phyloP scores from a whole-genome alignment of 92 coral and sea anemone genomes.

The Porites divaricata region DNA sequence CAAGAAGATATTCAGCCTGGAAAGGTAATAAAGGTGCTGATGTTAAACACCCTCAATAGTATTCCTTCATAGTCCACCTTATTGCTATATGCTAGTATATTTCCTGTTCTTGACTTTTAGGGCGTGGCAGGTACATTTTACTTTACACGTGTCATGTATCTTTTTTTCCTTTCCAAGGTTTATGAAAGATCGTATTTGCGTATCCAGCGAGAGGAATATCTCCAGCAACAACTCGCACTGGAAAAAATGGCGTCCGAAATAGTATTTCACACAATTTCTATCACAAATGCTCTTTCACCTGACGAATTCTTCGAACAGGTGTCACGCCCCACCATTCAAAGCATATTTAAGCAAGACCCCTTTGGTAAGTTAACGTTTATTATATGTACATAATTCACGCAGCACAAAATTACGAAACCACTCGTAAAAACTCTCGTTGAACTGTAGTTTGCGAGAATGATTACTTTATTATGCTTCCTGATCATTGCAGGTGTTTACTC shows the following conservation, averaged over 20 bases:
- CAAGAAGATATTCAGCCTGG: constrained; percentile 57
- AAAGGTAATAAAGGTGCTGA: constrained; percentile 30
- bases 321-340: constrained; percentile 62
- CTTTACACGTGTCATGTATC: too few species aligned
- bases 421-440: not conserved
- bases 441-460: too few species aligned
- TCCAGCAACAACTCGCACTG: constrained; percentile 59
- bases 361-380: constrained; percentile 36
- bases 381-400: not conserved
- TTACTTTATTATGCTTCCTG: too few species aligned
- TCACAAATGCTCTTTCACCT: constrained; percentile 70
- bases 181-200: constrained; percentile 70
- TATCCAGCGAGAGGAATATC: constrained; percentile 64
- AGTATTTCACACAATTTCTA: constrained; percentile 59
- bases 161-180: constrained; percentile 27
- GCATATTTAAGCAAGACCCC: constrained; percentile 62
- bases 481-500: constrained; percentile 57
- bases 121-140: not conserved
- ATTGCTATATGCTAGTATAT: too few species aligned
- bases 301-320: constrained; percentile 63
- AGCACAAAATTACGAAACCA: not conserved
- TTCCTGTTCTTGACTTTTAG: too few species aligned
- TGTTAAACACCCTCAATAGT: too few species aligned
- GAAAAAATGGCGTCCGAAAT: constrained; percentile 64
- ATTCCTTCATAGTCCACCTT: too few species aligned